phyloP scores from a whole-genome alignment of 1,140 invertebrate species.

The Halesus radiatus region DNA sequence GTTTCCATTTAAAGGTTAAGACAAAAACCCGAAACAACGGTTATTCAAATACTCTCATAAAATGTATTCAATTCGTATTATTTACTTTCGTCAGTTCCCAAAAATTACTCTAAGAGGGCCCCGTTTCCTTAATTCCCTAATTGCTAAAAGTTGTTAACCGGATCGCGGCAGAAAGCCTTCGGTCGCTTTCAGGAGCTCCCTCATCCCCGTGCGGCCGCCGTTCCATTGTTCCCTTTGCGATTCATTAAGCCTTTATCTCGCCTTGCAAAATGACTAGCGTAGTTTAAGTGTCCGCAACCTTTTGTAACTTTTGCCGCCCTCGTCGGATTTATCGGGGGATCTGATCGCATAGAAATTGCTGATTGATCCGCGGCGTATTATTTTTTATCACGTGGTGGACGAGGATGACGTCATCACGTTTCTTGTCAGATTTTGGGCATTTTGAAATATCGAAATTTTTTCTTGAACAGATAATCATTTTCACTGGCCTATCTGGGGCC shows the following conservation, averaged over 20 bases:
- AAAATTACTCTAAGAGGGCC: constrained; percentile 3
- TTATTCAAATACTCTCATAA: too few relatives aligned
- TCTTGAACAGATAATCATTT: too few relatives aligned
- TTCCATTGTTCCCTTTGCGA: neutral
- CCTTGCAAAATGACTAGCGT: constrained; percentile 20
- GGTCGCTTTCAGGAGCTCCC: neutral
- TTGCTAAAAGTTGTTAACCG: constrained; percentile 22
- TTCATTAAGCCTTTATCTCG: constrained; percentile 13
- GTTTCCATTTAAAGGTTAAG: too few relatives aligned
- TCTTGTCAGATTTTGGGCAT: too few relatives aligned
- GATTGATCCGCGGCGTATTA: constrained; percentile 1
- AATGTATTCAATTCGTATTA: too few relatives aligned
- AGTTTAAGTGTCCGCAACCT: constrained; percentile 11
- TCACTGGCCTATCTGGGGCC: too few relatives aligned
- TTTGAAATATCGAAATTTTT: too few relatives aligned
- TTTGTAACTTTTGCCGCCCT: neutral
- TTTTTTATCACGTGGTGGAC: neutral
- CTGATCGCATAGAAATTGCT: neutral
- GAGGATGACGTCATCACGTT: too few relatives aligned
- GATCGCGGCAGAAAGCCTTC: constrained; percentile 1
- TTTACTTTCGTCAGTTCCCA: neutral
- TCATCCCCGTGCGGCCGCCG: neutral
- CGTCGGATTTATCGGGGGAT: neutral
- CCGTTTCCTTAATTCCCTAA: neutral
- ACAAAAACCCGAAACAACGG: too few relatives aligned